phyloP scores from a whole-genome alignment of 2,888 invertebrate species.

The Molorchus minor region DNA sequence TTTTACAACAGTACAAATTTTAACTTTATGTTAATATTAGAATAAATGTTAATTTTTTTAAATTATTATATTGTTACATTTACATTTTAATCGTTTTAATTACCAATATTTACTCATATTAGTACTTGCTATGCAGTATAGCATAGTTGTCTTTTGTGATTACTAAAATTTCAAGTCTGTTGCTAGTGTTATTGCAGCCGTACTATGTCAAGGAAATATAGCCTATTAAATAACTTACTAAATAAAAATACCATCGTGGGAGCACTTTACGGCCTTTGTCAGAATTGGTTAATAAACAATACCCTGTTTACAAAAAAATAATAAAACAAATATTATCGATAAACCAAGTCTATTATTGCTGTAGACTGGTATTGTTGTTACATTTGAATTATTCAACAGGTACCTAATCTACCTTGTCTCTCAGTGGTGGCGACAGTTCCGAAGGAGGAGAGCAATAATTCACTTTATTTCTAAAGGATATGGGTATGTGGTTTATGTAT shows the following conservation, averaged over 20 bases:
- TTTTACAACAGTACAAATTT: no score
- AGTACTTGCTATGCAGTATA: neutral
- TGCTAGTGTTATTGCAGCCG: neutral
- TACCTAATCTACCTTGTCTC: no score
- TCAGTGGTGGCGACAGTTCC: no score
- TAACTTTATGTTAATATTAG: no score
- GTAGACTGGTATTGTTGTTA: neutral
- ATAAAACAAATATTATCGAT: slow-evolving; percentile 6
- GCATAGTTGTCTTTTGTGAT: neutral
- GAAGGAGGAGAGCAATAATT: no score
- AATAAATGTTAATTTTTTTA: neutral
- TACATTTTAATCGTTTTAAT: neutral
- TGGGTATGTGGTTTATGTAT: no score
- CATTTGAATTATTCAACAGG: neutral
- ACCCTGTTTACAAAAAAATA: neutral
- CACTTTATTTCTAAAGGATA: no score
- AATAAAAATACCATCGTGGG: slow-evolving; percentile 12
- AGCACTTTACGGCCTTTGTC: slow-evolving; percentile 2
- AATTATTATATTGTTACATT: neutral
- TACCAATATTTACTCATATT: neutral
- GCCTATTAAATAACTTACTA: slow-evolving; percentile 4
- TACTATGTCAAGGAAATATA: slow-evolving; percentile 19
- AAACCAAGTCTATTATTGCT: neutral
- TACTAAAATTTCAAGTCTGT: neutral
- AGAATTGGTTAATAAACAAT: neutral